Percentiles rank a stretch among this genome's conserved stretches.
Conservation (phyloP, 2,888 invertebrate genomes). For the Alsophila aescularia region DNA sequence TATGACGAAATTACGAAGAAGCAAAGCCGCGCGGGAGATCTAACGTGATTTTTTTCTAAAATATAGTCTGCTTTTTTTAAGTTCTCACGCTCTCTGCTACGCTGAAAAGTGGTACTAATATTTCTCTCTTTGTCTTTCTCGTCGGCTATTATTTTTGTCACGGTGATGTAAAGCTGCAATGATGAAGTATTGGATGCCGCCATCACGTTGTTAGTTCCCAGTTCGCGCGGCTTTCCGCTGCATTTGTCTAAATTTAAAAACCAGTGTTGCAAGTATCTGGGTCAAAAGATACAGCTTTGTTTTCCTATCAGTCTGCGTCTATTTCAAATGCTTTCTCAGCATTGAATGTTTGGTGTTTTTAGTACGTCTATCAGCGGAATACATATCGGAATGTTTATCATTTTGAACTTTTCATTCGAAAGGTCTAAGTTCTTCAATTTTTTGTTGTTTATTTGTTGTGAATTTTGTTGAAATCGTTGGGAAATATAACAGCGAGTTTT, state of each 20-base stretch:
- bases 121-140: slow-evolving; percentile 12
- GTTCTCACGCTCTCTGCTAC: slow-evolving; percentile 5
- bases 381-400: not conserved
- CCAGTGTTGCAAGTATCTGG: slow-evolving; percentile 18
- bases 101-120: slow-evolving; percentile 13
- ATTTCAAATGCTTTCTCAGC: slow-evolving; percentile 10
- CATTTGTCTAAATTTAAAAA: slow-evolving; percentile 37
- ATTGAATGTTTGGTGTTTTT: not conserved
- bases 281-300: slow-evolving; percentile 25
- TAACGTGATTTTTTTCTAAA: too few relatives aligned
- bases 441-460: not conserved
- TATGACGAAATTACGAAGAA: too few relatives aligned
- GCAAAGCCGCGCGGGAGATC: too few relatives aligned
- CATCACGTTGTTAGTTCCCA: not conserved
- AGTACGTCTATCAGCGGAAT: slow-evolving; percentile 11
- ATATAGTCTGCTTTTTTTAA: too few relatives aligned
- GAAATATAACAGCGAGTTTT: not conserved
- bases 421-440: not conserved
- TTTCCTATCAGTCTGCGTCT: slow-evolving; percentile 10
- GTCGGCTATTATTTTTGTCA: not conserved
- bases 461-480: not conserved
- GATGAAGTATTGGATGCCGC: slow-evolving; percentile 16
- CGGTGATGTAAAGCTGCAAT: not conserved
- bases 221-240: slow-evolving; percentile 31
- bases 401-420: not conserved